Base-by-base conservation (phyloP, 2,888 invertebrate genomes). In the Notocelia uddmanniana region DNA sequence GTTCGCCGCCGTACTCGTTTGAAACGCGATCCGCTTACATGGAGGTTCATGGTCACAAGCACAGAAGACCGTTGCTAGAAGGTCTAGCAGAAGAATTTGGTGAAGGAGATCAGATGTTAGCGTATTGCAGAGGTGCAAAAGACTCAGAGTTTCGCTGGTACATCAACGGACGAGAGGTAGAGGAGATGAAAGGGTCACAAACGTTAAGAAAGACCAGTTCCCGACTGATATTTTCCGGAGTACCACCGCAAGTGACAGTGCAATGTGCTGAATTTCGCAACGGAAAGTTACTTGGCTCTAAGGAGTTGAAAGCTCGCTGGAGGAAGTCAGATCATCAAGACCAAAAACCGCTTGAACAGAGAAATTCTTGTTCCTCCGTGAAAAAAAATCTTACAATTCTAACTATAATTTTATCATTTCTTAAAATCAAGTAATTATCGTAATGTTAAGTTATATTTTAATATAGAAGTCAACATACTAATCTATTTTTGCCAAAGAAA, bases 261-360 rank as follows among this genome's bases (percentile, higher is more conserved):
- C 95, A 83, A 78, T 95, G 90, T 87, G 95, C 89, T 55, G 94
- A 84, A 83, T 93, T 79, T 79, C 90, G 91, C 11, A 89, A 92
- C 50, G 95, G 94, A 0, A 94, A 92, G 83, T 73, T 89, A 18
- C 83, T 84, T 10, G 89, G 90, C 1, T 92, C 93, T 0, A 88
- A 85, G 50, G 83, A 87, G 75, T 79, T 80, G 23, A 87, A 82
- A 69, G 91, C 88, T 0, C 78, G 78, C 1, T 92, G 91, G 92
- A 85, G 79, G 48, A 84, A 83, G 64, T 62, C 68, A 2, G 75
- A 68, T 64, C 72, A 74, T 50, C 77, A 78, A 54, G 81, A 83
- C 21, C 83, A 85, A 62, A 77, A 76, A 2, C 78, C 85, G 3
- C 80, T 81, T 62, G 82, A 83, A 66, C 83, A 84, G 75, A 78